phyloP scores from a whole-genome alignment of 2,888 invertebrate species.

The Endotricha flammealis region DNA sequence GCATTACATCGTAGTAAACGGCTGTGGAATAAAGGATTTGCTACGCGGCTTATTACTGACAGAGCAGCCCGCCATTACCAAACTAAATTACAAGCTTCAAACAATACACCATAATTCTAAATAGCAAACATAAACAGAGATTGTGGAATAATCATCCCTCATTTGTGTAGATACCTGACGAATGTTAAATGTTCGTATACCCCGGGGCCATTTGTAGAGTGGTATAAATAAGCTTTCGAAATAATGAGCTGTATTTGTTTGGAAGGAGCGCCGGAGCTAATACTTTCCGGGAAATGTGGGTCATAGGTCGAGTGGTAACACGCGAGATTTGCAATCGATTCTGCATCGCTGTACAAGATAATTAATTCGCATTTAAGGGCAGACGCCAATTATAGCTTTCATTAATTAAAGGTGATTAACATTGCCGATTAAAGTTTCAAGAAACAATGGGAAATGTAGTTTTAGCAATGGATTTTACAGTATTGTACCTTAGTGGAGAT shows the following conservation, averaged over 20 bases:
- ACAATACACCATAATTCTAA: neutral
- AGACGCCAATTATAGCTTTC: slow-evolving; percentile 50
- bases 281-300: slow-evolving; percentile 56
- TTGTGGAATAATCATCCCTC: slow-evolving; percentile 19
- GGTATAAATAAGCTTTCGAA: slow-evolving; percentile 55
- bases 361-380: slow-evolving; percentile 52
- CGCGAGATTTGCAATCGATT: slow-evolving; percentile 47
- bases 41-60: neutral
- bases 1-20: too few species aligned
- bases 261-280: slow-evolving; percentile 47
- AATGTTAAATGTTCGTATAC: slow-evolving; percentile 33
- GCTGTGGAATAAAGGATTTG: neutral
- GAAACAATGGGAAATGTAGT: neutral
- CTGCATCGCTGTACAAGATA: slow-evolving; percentile 44
- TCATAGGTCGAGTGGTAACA: slow-evolving; percentile 49
- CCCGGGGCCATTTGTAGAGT: slow-evolving; percentile 33
- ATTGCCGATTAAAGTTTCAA: slow-evolving; percentile 17
- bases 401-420: slow-evolving; percentile 45
- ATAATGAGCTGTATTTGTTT: slow-evolving; percentile 52
- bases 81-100: neutral
- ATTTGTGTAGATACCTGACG: slow-evolving; percentile 30
- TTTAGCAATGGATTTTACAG: neutral
- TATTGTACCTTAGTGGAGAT: neutral
- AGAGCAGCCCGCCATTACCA: neutral
- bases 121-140: slow-evolving; percentile 8